Conservation (phyloP, 1,140 invertebrate species). For the Coelopa frigida region DNA sequence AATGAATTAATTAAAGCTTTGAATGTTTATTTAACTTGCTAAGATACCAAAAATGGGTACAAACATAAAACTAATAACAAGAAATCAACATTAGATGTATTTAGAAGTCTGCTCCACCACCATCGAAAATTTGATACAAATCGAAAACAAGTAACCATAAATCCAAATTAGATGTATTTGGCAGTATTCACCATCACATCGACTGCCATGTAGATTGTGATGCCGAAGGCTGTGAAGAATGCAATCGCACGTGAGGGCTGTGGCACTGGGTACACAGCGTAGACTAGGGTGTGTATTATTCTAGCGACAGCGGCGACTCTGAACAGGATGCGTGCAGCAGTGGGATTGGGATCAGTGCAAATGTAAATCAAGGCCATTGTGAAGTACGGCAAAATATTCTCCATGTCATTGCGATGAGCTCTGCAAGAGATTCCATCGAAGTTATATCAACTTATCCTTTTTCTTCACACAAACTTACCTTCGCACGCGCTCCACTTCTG, state of each 20-base stretch:
- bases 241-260: conserved; percentile 54
- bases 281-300: conserved; percentile 55
- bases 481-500: conserved; percentile 37
- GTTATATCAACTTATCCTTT: background rate
- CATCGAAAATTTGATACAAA: background rate
- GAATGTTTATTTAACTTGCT: no score
- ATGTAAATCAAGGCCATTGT: conserved; percentile 54
- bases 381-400: conserved; percentile 61
- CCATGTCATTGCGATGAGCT: conserved; percentile 63
- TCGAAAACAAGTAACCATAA: background rate
- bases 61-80: no score
- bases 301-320: conserved; percentile 51
- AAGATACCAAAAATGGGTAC: no score
- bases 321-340: conserved; percentile 51
- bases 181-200: conserved; percentile 31
- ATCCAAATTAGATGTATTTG: conserved; percentile 19
- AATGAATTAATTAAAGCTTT: no score
- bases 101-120: no score
- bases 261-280: conserved; percentile 48
- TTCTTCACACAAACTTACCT: conserved; percentile 20
- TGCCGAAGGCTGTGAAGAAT: conserved; percentile 47
- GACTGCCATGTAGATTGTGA: conserved; percentile 51
- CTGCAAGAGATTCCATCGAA: conserved; percentile 37
- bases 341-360: conserved; percentile 48
- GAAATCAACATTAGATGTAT: background rate